phyloP scores from a whole-genome alignment of 23 tunicate species.

The Botrylloides violaceus region DNA sequence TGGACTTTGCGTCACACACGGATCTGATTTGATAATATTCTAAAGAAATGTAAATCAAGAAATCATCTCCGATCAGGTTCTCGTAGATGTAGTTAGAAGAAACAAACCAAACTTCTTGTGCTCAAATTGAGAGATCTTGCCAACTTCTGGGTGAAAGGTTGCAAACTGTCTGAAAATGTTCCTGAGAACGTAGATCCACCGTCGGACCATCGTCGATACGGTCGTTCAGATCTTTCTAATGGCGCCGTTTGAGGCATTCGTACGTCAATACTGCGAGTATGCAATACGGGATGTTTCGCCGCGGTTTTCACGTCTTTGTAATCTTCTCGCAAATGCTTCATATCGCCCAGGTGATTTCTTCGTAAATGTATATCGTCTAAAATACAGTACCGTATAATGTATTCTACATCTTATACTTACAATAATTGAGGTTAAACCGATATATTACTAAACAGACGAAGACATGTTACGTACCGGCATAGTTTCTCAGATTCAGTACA shows the following conservation, averaged over 20 bases:
- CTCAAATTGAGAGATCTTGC: not conserved
- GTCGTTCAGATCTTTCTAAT: not conserved
- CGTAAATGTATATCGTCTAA: no score
- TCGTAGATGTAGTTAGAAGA: no score
- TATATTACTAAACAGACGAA: no score
- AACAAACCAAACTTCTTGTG: not conserved
- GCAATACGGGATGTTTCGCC: not conserved
- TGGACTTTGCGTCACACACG: constrained; percentile 12
- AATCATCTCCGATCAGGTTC: no score
- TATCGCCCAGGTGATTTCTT: no score
- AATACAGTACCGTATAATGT: no score
- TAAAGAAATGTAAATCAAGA: no score
- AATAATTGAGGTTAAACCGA: no score
- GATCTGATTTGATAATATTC: constrained; percentile 10
- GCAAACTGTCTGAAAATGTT: not conserved
- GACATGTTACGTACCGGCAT: constrained; percentile 1
- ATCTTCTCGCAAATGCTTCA: not conserved
- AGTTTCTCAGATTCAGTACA: not conserved
- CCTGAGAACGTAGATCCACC: not conserved
- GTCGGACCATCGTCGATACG: not conserved
- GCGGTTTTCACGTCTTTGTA: not conserved
- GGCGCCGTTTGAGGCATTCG: not conserved
- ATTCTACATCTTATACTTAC: no score
- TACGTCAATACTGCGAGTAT: not conserved
- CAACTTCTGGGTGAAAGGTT: not conserved